phyloP scores from a whole-genome alignment of 2,797 vertebrate genomes.

The Lutjanus argentimaculatus region DNA sequence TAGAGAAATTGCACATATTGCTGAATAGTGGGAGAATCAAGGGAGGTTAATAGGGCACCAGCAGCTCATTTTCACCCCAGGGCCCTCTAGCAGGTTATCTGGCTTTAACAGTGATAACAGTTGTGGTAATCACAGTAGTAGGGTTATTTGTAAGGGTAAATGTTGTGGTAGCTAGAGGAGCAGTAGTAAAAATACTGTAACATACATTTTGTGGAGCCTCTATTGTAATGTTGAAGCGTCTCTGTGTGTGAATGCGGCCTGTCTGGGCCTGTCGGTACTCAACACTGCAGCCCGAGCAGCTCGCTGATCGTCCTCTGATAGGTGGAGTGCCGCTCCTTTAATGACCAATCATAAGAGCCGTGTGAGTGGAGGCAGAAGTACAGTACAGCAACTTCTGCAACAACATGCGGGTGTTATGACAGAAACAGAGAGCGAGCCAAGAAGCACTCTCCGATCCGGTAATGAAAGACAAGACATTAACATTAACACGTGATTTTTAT shows the following conservation, averaged over 20 bases:
- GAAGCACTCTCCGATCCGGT: slow-evolving; percentile 28
- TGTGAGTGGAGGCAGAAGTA: slow-evolving; percentile 22
- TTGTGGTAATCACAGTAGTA: neutral
- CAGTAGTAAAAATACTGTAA: neutral
- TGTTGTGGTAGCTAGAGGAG: neutral
- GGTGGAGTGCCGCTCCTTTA: slow-evolving; percentile 30
- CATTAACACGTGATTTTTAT: slow-evolving; percentile 23
- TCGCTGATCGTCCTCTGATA: slow-evolving; percentile 25
- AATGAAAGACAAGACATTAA: slow-evolving; percentile 6
- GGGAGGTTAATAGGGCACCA: neutral
- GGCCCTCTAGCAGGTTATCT: neutral
- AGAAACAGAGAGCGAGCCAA: slow-evolving; percentile 37
- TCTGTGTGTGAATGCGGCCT: slow-evolving; percentile 47
- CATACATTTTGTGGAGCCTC: neutral
- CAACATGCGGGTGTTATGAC: slow-evolving; percentile 65
- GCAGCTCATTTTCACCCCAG: neutral
- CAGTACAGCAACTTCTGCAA: slow-evolving; percentile 22
- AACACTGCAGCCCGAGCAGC: slow-evolving; percentile 3
- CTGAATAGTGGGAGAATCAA: too few species aligned
- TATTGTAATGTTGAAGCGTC: neutral
- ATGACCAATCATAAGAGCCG: slow-evolving; percentile 44
- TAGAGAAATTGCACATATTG: neutral
- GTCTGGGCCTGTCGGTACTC: slow-evolving; percentile 58
- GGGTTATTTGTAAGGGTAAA: neutral
- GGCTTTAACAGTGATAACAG: neutral